Percentiles rank a stretch among this genome's conserved stretches.
Conservation (phyloP, 2,113 vertebrate genomes). For the Bubo bubo region DNA sequence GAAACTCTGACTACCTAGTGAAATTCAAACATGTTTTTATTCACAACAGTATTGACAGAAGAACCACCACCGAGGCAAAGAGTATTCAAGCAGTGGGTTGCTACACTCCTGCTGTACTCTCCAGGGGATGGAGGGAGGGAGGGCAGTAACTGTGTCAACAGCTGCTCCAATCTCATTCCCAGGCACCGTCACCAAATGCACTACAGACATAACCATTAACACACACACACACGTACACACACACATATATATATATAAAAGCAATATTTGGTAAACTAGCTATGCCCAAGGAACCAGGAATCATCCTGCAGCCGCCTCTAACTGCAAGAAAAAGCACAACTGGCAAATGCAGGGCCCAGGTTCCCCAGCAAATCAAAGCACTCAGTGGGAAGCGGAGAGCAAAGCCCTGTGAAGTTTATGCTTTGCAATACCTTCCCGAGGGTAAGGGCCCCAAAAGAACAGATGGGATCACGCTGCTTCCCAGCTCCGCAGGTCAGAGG, state of each 20-base stretch:
- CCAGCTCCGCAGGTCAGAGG: neutral
- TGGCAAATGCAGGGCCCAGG: neutral
- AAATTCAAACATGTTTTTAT: neutral
- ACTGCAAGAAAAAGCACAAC: neutral
- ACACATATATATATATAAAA: accelerated
- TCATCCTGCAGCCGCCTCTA: neutral
- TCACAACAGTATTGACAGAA: neutral
- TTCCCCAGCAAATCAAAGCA: neutral
- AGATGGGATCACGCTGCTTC: neutral
- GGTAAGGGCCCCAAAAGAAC: neutral
- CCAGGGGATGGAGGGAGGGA: neutral
- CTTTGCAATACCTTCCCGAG: neutral
- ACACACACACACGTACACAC: too few relatives aligned
- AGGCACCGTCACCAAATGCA: neutral
- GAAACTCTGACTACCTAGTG: conserved; percentile 92
- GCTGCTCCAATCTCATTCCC: neutral
- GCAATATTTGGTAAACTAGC: neutral
- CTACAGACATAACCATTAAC: neutral
- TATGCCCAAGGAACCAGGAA: neutral
- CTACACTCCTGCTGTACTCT: neutral
- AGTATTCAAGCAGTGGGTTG: neutral
- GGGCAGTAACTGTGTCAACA: accelerated
- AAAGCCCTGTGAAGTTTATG: neutral
- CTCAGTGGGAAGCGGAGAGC: neutral
- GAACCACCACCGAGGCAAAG: neutral